A percentile compares a stretch with the other conserved stretches of the same genome.
phyloP scores from a whole-genome alignment of 2,888 invertebrate species.

The Gnatocerus cornutus region DNA sequence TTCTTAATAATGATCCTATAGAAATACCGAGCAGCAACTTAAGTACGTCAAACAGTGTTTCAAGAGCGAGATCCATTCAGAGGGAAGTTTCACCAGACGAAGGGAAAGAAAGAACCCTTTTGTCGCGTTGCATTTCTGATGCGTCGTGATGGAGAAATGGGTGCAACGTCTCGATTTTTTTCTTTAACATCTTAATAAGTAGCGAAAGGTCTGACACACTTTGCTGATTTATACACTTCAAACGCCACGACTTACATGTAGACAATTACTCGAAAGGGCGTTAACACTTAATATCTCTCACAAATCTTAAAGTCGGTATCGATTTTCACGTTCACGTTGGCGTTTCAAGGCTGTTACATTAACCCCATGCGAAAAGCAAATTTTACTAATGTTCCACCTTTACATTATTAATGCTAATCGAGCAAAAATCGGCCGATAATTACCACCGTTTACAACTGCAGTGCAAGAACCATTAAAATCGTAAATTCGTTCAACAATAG shows the following conservation, averaged over 20 bases:
- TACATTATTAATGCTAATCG: constrained; percentile 17
- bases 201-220: constrained; percentile 40
- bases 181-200: constrained; percentile 27
- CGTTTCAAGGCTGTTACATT: constrained; percentile 36
- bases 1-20: constrained; percentile 70
- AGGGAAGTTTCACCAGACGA: constrained; percentile 52
- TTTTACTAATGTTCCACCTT: background rate
- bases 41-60: constrained; percentile 64
- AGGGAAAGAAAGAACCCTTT: constrained; percentile 54
- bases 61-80: constrained; percentile 61
- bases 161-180: constrained; percentile 1
- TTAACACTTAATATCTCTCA: constrained; percentile 41
- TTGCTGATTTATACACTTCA: constrained; percentile 26
- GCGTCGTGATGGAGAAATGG: constrained; percentile 52
- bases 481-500: constrained; percentile 38
- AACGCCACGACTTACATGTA: constrained; percentile 31
- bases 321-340: constrained; percentile 23
- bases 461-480: constrained; percentile 36
- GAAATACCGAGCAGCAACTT: constrained; percentile 61
- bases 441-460: constrained; percentile 27
- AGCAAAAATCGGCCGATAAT: constrained; percentile 27
- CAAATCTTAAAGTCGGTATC: constrained; percentile 37
- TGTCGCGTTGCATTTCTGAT: constrained; percentile 62
- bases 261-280: constrained; percentile 41
- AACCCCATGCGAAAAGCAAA: constrained; percentile 31